Evolutionary conservation across 2,113 vertebrate species (phyloP).

Genomic region (Cinclus cinclus): DNA sequence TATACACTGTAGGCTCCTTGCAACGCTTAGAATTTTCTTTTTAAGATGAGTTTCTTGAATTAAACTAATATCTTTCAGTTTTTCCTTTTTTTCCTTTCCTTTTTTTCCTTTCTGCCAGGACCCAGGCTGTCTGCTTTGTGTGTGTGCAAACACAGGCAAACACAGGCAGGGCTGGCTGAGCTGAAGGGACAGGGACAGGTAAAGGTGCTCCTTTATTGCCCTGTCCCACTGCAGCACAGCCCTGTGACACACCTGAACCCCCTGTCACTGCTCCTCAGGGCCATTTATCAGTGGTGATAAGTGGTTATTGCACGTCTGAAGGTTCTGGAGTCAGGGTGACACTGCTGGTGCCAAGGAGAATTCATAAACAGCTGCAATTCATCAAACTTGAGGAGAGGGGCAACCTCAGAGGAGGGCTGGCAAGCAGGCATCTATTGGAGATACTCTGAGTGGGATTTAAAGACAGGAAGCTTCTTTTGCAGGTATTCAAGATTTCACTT

Average conservation of each 20-base stretch:
- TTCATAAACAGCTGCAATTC: background rate
- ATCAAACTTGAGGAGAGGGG: background rate
- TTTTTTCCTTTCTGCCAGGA: too few species aligned
- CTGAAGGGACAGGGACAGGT: background rate
- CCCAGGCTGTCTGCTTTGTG: background rate
- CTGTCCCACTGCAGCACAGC: background rate
- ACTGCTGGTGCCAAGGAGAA: background rate
- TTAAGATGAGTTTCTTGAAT: background rate
- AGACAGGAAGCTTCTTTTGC: background rate
- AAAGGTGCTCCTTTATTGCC: background rate
- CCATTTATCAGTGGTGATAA: background rate
- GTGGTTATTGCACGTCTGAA: background rate
- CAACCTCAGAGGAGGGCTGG: background rate
- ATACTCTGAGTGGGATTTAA: background rate
- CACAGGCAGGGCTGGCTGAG: background rate
- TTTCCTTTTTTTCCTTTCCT: too few species aligned
- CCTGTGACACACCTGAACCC: background rate
- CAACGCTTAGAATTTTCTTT: background rate
- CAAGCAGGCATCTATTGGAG: background rate
- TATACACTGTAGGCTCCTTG: background rate
- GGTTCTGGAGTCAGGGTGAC: background rate
- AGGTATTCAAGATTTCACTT: background rate
- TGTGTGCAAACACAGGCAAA: background rate
- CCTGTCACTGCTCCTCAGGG: background rate
- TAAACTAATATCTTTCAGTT: background rate